Base-by-base conservation (phyloP, 2,113 vertebrate genomes). In the pig (Sus scrofa) region DNA sequence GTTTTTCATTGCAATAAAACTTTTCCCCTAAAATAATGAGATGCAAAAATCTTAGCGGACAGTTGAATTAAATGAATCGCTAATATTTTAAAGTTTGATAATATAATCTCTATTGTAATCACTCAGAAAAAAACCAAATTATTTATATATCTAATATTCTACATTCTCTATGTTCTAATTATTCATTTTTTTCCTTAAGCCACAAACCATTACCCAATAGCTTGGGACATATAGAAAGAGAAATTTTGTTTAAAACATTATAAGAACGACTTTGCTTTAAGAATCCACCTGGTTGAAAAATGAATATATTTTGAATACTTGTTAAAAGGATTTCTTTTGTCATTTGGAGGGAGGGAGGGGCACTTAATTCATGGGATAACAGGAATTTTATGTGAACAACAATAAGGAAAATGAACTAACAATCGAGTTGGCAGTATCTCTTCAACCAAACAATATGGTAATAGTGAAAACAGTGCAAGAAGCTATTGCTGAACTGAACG, bases 381-480 rank as follows among this genome's bases (percentile, higher is more conserved):
- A 92, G 34, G 3, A 32, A 79, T 73, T 94, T 86, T 74, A 52
- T 32, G 73, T n/a, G 52, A 90, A 78, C 26, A 88, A 77, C 20
- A 73, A 74, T n/a, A 65, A 71, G 14, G 60, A 89, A 74, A 58
- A 39, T 20, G 83, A 16, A 24, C 1, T 44, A 77, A 92, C 67
- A 16, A 56, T 37, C 54, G n/a, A 60, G 77, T 75, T 79, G 91
- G 67, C 4, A 84, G 8, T 44, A 65, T 87, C 95, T 73, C 52
- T 70, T 67, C 37, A 82, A 68, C 65, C 84, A 86, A 89, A 93
- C 67, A 18, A 14, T 15, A 94, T 86, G 50, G 34, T 75, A 91
- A 60, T 79, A 75, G 22, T 97, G 18, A 70, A 90, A 86, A 86
- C 39, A 6, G 60, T 92, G 6, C 30, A 22, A 96, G 90, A 96